These are phyloP conservation scores for Sarcophaga bullata DNA, from an alignment of 1,140 invertebrate species.

Conservation along the genomic window DNA sequence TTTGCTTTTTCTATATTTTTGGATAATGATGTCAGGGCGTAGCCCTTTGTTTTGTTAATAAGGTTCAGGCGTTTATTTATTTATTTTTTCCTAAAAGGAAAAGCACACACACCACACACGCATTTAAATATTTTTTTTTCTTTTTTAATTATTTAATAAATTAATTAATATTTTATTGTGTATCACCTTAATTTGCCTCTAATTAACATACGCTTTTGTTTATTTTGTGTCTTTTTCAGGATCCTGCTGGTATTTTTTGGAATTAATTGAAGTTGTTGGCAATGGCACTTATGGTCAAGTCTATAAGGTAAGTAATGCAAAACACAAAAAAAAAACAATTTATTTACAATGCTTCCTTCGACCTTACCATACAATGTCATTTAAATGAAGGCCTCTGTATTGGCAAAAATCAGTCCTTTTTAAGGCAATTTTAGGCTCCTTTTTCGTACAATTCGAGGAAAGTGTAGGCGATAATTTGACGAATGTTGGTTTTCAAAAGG, in stretches of 20 bases:
- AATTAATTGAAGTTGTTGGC: constrained; percentile 99
- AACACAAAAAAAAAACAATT: neutral
- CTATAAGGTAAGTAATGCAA: constrained; percentile 87
- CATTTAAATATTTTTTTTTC: neutral
- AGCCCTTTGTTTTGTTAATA: constrained; percentile 1
- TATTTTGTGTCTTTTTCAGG: constrained; percentile 74
- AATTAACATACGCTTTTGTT: neutral
- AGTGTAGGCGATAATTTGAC: no score
- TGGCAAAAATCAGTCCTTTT: no score
- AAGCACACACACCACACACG: no score
- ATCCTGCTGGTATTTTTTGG: constrained; percentile 99
- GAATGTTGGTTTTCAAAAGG: no score
- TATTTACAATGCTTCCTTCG: no score
- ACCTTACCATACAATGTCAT: no score
- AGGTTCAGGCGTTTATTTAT: neutral
- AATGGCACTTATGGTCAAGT: constrained; percentile 99
- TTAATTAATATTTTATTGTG: neutral
- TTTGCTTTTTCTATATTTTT: constrained; percentile 1
- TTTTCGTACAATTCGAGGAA: no score
- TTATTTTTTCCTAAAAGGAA: neutral
- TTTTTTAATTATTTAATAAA: neutral
- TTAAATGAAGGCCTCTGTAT: no score
- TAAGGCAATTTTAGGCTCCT: no score
- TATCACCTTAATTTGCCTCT: neutral
- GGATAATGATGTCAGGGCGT: constrained; percentile 23